Conservation (phyloP, 1,140 invertebrate species). For the Bombus breviceps region DNA sequence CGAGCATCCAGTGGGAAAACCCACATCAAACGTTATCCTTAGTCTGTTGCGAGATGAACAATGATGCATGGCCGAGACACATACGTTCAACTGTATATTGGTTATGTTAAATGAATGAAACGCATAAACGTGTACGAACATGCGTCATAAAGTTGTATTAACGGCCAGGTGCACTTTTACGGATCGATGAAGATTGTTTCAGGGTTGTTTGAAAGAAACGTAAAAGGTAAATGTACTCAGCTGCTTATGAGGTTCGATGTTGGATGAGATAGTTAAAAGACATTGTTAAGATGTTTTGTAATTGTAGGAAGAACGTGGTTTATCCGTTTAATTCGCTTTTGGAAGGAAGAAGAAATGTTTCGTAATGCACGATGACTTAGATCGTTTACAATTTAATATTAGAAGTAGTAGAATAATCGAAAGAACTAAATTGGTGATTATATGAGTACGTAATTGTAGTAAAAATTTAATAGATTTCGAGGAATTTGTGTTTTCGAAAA, state of each 20-base stretch:
- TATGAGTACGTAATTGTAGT: no score
- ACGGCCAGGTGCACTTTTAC: background rate
- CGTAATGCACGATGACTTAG: background rate
- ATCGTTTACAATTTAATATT: background rate
- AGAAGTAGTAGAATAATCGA: no score
- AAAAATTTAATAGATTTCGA: no score
- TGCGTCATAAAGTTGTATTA: background rate
- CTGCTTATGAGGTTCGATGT: background rate
- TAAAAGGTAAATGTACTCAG: background rate
- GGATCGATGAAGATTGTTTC: background rate
- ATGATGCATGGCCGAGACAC: background rate
- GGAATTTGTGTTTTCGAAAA: no score
- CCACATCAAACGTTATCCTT: background rate
- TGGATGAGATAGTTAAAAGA: background rate
- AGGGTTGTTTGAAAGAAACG: background rate
- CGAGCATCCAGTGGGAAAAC: conserved; percentile 3
- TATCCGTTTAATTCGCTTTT: background rate
- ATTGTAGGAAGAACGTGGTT: background rate
- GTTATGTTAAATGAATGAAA: background rate
- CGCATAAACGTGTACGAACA: background rate
- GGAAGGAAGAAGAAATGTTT: background rate
- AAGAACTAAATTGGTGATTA: no score
- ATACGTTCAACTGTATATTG: no score
- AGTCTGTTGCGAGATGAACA: no score
- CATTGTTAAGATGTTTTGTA: no score